These are phyloP conservation scores for Blastobasis adustella DNA, from an alignment of 2,888 invertebrate species.

Conservation along the genomic window DNA sequence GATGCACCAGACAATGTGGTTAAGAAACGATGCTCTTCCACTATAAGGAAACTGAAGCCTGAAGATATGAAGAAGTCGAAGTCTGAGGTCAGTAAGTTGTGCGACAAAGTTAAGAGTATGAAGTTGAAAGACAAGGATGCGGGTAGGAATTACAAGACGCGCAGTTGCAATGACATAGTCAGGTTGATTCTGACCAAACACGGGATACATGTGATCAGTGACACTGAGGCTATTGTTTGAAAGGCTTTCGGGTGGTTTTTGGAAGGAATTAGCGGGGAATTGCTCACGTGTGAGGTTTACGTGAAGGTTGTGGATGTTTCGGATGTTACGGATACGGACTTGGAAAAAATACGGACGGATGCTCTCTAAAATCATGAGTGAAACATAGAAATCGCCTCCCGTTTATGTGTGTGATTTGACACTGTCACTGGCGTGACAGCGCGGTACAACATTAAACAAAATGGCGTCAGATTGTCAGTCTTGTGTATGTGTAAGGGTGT, in stretches of 20 bases:
- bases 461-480: too few species aligned
- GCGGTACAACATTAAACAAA: too few species aligned
- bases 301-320: too few species aligned
- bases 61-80: slow-evolving; percentile 63
- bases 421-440: too few species aligned
- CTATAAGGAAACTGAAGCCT: slow-evolving; percentile 50
- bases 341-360: too few species aligned
- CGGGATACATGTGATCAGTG: slow-evolving; percentile 86
- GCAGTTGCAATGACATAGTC: slow-evolving; percentile 76
- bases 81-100: slow-evolving; percentile 68
- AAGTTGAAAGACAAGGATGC: slow-evolving; percentile 51
- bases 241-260: neutral
- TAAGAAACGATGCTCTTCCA: slow-evolving; percentile 60
- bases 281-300: too few species aligned
- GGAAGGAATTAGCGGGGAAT: too few species aligned
- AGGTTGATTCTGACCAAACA: slow-evolving; percentile 85
- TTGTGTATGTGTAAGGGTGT: too few species aligned
- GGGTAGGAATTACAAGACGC: slow-evolving; percentile 51
- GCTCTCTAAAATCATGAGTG: too few species aligned
- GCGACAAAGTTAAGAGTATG: slow-evolving; percentile 62
- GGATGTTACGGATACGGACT: too few species aligned
- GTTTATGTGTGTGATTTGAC: too few species aligned
- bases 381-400: too few species aligned
- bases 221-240: slow-evolving; percentile 82
- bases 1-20: slow-evolving; percentile 23